These are phyloP conservation scores for Tangara arthus DNA, from an alignment of 2,797 vertebrate genomes.

Conservation along the genomic window DNA sequence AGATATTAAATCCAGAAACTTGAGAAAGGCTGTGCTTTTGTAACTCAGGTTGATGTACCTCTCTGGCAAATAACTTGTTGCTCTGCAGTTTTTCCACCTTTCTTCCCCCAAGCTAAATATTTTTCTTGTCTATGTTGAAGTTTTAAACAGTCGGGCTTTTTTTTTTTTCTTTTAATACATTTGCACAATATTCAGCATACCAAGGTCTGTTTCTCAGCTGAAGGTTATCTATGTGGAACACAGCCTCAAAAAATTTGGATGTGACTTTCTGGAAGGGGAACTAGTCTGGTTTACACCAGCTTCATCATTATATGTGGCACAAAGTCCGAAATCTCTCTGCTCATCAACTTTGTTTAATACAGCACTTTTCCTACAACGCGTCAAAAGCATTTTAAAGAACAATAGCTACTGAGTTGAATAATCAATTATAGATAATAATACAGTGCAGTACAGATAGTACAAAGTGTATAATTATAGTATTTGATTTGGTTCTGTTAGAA, in stretches of 20 bases:
- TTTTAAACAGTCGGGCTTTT: background rate
- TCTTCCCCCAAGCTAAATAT: background rate
- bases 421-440: slow-evolving; percentile 63
- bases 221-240: background rate
- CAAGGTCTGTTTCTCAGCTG: background rate
- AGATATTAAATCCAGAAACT: background rate
- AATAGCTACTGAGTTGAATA: slow-evolving; percentile 57
- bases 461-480: slow-evolving; percentile 63
- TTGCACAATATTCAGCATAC: background rate
- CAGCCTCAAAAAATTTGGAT: background rate
- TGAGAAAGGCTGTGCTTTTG: background rate
- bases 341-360: slow-evolving; percentile 50
- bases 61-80: background rate
- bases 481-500: slow-evolving; percentile 63
- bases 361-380: slow-evolving; percentile 13
- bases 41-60: background rate
- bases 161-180: background rate
- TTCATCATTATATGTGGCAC: slow-evolving; percentile 1
- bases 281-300: background rate
- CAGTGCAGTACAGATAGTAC: slow-evolving; percentile 49
- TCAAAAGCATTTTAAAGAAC: slow-evolving; percentile 59
- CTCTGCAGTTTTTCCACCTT: background rate
- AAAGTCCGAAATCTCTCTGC: slow-evolving; percentile 49
- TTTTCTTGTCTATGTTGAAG: background rate
- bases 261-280: background rate